Base-by-base conservation (phyloP, 2,888 invertebrate genomes). In the Eilema griseolum region DNA sequence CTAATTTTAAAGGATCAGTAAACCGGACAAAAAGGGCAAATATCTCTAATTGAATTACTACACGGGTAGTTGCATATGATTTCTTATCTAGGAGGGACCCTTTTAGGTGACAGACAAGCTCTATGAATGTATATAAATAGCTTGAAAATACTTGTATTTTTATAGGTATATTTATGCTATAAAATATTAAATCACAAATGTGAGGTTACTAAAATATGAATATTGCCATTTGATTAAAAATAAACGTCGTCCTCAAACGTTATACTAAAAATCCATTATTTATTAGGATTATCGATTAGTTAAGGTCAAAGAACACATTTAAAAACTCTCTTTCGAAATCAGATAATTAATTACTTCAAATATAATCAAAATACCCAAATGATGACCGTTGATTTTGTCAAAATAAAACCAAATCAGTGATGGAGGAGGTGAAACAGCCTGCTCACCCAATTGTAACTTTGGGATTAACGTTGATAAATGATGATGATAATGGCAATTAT, bases 11-110 rank as follows among this genome's bases (percentile, higher is more conserved):
- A 59, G 57, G 66, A 26, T 64, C 61, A 67, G 61, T 68, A 62
- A 73, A 60, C 33, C 67, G 62, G 65, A 69, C 76, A 73, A 73
- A 75, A 67, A 70, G 72, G 64, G 71, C 71, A 77, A 76, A 78
- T 74, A 76, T 77, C 73, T 69, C 71, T 79, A 74, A 79, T 83
- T 75, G 73, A 77, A 71, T 67, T 74, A 77, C 71, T 11, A 62
- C 24, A 41, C 20, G 62, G 41, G 41, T 26, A 37, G 24, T 62
- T 62, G 78, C 77, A 77, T 82, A 52, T n/a, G 52, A 52, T 80
- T 75, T 82, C 83, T 80, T 78, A 77, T 79, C 52, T 46, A n/a
- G 52, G n/a, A 10, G 52, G n/a, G 5, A 7, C 52, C n/a, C n/a
- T 52, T 52, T n/a, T n/a, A n/a, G n/a, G n/a, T n/a, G n/a, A n/a